A percentile compares a stretch with the other conserved stretches of the same genome.
Conservation (phyloP, 2,797 vertebrate genomes). For the Synaphobranchus kaupii region DNA sequence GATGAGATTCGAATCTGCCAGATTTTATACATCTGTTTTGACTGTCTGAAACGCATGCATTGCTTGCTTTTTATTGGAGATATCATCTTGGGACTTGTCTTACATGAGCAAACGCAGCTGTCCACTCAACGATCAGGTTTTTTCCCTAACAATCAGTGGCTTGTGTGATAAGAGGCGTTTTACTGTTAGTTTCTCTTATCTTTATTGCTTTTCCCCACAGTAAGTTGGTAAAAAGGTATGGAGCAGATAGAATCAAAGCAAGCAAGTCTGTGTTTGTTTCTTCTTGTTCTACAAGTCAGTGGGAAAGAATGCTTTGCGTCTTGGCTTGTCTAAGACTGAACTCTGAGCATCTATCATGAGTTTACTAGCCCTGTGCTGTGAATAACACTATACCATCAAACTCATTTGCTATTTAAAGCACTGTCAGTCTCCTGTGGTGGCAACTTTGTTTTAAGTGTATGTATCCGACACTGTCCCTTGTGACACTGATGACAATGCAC, state of each 20-base stretch:
- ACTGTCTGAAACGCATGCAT: neutral
- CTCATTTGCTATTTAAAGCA: too few relatives aligned
- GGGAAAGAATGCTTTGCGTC: neutral
- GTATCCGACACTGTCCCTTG: too few relatives aligned
- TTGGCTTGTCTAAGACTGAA: too few relatives aligned
- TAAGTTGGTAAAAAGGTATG: neutral
- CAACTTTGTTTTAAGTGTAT: too few relatives aligned
- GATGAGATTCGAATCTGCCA: neutral
- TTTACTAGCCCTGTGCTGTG: neutral
- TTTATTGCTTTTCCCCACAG: neutral
- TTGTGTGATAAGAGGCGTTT: neutral
- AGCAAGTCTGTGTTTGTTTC: neutral
- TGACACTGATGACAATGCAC: too few relatives aligned
- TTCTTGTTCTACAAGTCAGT: neutral
- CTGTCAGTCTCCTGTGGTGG: too few relatives aligned
- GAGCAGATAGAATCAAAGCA: neutral
- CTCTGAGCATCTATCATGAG: too few relatives aligned
- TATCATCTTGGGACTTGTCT: neutral
- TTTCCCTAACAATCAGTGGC: neutral
- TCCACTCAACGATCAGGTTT: neutral
- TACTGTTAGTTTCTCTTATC: slow-evolving; percentile 3
- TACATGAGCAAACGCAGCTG: neutral
- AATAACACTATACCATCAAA: too few relatives aligned
- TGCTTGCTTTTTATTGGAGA: neutral
- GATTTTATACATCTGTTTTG: neutral